Evolutionary conservation across 2,888 invertebrate species (phyloP).

Genomic region (Drosophila paramelanica): DNA sequence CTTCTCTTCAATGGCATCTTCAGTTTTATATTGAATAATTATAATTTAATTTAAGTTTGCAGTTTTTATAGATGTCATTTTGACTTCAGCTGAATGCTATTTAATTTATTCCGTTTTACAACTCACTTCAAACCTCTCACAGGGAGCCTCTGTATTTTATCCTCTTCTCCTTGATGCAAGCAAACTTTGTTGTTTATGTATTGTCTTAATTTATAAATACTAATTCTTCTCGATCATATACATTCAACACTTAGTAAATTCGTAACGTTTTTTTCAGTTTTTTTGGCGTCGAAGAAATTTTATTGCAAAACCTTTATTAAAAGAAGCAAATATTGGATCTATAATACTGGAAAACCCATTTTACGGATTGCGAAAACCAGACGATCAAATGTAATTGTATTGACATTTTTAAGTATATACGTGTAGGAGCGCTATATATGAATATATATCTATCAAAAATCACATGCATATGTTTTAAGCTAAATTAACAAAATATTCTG

Average conservation of each 20-base stretch:
- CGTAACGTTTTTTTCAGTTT: constrained; percentile 87
- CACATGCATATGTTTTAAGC: neutral
- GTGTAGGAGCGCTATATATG: neutral
- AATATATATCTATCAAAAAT: neutral
- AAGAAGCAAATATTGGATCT: constrained; percentile 95
- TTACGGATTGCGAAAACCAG: constrained; percentile 95
- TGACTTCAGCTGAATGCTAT: too few species aligned
- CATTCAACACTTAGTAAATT: neutral
- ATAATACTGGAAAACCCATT: constrained; percentile 98
- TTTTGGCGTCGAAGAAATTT: constrained; percentile 95
- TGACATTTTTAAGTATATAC: neutral
- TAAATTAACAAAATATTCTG: neutral
- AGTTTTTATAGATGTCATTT: too few species aligned
- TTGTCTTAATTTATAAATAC: neutral
- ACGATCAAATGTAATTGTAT: constrained; percentile 90
- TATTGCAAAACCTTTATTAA: constrained; percentile 95
- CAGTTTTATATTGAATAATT: too few species aligned
- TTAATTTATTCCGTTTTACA: too few species aligned
- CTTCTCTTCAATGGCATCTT: too few species aligned
- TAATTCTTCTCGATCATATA: neutral
- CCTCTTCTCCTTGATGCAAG: too few species aligned
- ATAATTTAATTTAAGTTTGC: too few species aligned
- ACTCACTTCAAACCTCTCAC: too few species aligned
- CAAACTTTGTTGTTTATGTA: too few species aligned
- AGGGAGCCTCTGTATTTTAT: too few species aligned